Percentiles rank a stretch among this genome's conserved stretches.
phyloP scores from a whole-genome alignment of 2,888 invertebrate species.

The Mylabris sibirica region DNA sequence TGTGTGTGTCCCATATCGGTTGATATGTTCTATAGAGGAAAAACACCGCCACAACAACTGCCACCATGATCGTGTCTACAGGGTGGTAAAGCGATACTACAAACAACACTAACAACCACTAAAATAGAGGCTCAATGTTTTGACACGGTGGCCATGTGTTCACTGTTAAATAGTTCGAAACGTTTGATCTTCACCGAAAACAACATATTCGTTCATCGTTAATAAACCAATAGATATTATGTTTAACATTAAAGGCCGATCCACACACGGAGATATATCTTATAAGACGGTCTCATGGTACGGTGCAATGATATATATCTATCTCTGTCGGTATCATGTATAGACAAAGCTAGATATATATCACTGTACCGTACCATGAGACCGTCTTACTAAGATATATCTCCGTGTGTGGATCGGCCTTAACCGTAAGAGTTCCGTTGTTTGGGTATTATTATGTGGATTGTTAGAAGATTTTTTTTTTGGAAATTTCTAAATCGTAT shows the following conservation, averaged over 20 bases:
- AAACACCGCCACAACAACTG: slow-evolving; percentile 27
- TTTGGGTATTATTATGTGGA: not conserved
- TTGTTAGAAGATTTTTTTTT: not conserved
- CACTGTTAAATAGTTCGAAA: slow-evolving; percentile 41
- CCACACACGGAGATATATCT: too few relatives aligned
- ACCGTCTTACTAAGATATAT: too few relatives aligned
- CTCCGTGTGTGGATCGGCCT: too few relatives aligned
- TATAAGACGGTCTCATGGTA: too few relatives aligned
- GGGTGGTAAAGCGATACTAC: slow-evolving; percentile 33
- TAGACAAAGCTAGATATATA: too few relatives aligned
- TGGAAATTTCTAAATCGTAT: not conserved
- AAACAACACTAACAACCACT: slow-evolving; percentile 34
- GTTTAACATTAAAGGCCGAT: slow-evolving; percentile 8
- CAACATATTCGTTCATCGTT: slow-evolving; percentile 14
- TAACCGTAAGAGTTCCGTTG: slow-evolving; percentile 10
- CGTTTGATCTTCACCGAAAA: slow-evolving; percentile 34
- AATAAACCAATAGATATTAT: slow-evolving; percentile 12
- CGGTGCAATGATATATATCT: too few relatives aligned
- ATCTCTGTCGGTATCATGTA: too few relatives aligned
- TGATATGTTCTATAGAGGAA: slow-evolving; percentile 8
- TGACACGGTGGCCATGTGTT: slow-evolving; percentile 55
- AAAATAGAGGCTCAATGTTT: slow-evolving; percentile 46
- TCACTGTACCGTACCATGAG: too few relatives aligned
- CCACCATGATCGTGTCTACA: slow-evolving; percentile 27
- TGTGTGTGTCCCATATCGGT: slow-evolving; percentile 10